A percentile compares a stretch with the other conserved stretches of the same genome.
Evolutionary conservation across 2,797 vertebrate species (phyloP).

Genomic region (Sebastes matsubarae): DNA sequence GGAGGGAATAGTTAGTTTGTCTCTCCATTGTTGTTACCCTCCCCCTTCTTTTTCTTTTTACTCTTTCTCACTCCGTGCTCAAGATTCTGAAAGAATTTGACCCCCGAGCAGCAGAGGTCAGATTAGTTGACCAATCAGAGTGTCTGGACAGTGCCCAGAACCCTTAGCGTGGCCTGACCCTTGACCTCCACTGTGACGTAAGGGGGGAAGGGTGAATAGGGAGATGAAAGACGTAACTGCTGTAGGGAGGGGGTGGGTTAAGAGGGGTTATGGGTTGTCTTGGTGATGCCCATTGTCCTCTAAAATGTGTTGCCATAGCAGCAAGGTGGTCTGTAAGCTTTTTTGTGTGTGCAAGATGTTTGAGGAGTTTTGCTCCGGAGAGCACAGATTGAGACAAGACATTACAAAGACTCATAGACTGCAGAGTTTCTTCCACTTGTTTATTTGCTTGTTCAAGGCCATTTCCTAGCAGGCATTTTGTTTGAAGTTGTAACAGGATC

Average conservation of each 20-base stretch:
- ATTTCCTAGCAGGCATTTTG: constrained; percentile 63
- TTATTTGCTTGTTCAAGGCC: constrained; percentile 68
- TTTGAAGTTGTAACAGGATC: constrained; percentile 62
- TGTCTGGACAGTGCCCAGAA: constrained; percentile 84
- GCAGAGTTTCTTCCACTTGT: constrained; percentile 63
- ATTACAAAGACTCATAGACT: constrained; percentile 70
- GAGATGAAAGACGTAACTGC: constrained; percentile 86
- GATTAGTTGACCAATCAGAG: constrained; percentile 86
- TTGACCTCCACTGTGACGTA: constrained; percentile 82
- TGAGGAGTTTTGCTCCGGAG: constrained; percentile 76
- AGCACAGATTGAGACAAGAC: constrained; percentile 80
- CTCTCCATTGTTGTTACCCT: constrained; percentile 81
- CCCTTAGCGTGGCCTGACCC: constrained; percentile 84
- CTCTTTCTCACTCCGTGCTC: constrained; percentile 80
- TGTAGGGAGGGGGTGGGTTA: constrained; percentile 83
- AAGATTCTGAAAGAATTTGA: constrained; percentile 89
- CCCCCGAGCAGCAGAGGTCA: constrained; percentile 82
- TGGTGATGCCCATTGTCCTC: constrained; percentile 86
- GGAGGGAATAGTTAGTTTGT: constrained; percentile 82
- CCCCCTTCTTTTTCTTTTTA: constrained; percentile 70
- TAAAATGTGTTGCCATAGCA: constrained; percentile 84
- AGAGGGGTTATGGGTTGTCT: constrained; percentile 88
- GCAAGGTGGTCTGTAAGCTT: constrained; percentile 85
- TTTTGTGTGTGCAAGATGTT: constrained; percentile 81
- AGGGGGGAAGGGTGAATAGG: constrained; percentile 84